phyloP scores from a whole-genome alignment of 23 tunicate species.

The Ciona savignyi region DNA sequence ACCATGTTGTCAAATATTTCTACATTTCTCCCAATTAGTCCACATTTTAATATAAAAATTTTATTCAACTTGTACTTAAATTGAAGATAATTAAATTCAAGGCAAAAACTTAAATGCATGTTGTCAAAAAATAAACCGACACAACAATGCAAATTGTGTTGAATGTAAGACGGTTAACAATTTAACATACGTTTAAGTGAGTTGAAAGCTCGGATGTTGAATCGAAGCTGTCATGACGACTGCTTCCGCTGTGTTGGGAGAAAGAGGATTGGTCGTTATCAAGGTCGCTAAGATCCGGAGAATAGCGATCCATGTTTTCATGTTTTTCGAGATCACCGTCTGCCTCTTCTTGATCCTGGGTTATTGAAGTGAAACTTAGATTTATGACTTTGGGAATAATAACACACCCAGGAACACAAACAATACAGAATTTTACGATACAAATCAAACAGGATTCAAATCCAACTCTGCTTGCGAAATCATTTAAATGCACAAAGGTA shows the following conservation, averaged over 20 bases:
- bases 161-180: background rate
- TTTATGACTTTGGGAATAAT: too few relatives aligned
- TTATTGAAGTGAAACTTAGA: too few relatives aligned
- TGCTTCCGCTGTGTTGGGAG: conserved; percentile 34
- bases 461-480: too few relatives aligned
- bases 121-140: background rate
- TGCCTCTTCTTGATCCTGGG: background rate
- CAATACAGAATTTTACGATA: too few relatives aligned
- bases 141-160: background rate
- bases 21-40: too few relatives aligned
- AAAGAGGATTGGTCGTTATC: conserved; percentile 44
- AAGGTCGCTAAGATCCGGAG: conserved; percentile 60
- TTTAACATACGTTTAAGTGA: background rate
- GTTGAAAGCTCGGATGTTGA: conserved; percentile 1
- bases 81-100: too few relatives aligned
- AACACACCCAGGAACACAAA: too few relatives aligned
- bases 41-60: too few relatives aligned
- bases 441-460: background rate
- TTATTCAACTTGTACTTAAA: too few relatives aligned
- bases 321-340: background rate
- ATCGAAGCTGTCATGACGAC: conserved; percentile 35
- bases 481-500: too few relatives aligned
- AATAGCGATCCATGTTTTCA: background rate
- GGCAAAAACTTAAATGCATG: background rate
- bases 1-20: too few relatives aligned